Conservation (phyloP, 2,797 vertebrate species). For the Acipenser ruthenus region DNA sequence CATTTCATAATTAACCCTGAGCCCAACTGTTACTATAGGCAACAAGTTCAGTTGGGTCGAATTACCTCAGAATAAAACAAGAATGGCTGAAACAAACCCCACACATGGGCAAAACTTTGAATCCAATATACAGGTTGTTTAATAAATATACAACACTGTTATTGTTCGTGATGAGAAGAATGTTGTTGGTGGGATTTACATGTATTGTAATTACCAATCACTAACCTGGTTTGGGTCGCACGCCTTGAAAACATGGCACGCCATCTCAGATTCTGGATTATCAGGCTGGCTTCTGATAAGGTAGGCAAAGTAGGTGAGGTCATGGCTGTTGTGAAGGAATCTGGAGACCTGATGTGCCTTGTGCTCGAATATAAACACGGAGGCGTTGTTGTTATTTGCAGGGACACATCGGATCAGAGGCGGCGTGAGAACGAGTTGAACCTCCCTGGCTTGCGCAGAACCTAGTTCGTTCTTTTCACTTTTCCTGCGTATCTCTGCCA, state of each 20-base stretch:
- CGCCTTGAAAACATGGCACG: conserved; percentile 90
- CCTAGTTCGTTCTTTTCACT: conserved; percentile 71
- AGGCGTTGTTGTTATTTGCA: conserved; percentile 53
- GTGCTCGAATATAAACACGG: conserved; percentile 95
- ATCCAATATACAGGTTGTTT: background rate
- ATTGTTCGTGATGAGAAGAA: no score
- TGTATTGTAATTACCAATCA: no score
- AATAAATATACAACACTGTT: no score
- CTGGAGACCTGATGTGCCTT: conserved; percentile 86
- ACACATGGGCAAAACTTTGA: background rate
- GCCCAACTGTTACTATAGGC: no score
- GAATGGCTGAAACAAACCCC: no score
- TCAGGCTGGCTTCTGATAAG: conserved; percentile 89
- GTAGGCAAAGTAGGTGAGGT: conserved; percentile 89
- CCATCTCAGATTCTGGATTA: conserved; percentile 88
- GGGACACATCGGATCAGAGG: conserved; percentile 84
- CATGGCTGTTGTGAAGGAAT: conserved; percentile 94
- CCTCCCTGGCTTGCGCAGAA: conserved; percentile 70
- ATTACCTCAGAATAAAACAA: background rate
- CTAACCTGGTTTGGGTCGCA: conserved; percentile 84
- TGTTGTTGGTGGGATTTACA: no score
- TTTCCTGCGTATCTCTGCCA: conserved; percentile 85
- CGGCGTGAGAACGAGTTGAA: conserved; percentile 69
- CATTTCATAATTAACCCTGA: no score
- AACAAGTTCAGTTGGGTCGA: background rate